Conservation (phyloP, 1,140 invertebrate genomes). For the Polypedilum pembai region DNA sequence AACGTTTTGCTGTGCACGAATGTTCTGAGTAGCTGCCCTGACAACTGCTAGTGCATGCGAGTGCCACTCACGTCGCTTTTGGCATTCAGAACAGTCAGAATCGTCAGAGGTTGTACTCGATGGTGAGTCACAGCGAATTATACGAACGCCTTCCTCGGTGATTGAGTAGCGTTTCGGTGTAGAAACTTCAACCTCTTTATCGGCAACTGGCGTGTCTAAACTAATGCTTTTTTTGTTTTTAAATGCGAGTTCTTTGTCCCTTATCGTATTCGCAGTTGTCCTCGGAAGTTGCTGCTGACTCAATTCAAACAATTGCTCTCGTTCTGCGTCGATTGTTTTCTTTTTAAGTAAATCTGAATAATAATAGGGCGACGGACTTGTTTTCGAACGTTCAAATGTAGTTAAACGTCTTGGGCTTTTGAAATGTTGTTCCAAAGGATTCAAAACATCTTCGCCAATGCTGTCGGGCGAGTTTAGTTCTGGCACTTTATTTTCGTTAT, state of each 20-base stretch:
- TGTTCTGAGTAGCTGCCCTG: conserved; percentile 31
- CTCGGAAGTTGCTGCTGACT: conserved; percentile 35
- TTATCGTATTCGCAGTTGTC: conserved; percentile 36
- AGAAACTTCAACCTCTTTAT: conserved; percentile 33
- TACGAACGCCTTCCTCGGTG: conserved; percentile 55
- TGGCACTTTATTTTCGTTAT: conserved; percentile 34
- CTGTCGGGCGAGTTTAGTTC: conserved; percentile 48
- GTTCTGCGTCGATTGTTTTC: conserved; percentile 39
- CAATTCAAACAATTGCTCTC: conserved; percentile 39
- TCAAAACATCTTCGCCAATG: conserved; percentile 45
- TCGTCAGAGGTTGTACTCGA: conserved; percentile 43
- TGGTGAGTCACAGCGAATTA: conserved; percentile 42
- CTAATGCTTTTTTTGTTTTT: conserved; percentile 54
- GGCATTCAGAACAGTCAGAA: conserved; percentile 42
- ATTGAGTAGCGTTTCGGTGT: conserved; percentile 56
- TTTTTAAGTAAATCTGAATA: conserved; percentile 65
- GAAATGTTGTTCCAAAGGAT: conserved; percentile 36
- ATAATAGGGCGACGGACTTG: conserved; percentile 70
- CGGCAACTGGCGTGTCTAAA: conserved; percentile 56
- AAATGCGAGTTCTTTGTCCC: conserved; percentile 32
- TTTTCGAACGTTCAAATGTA: conserved; percentile 42
- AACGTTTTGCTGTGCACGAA: background rate
- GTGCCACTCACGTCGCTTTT: conserved; percentile 43
- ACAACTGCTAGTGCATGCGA: conserved; percentile 40
- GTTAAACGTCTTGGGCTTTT: conserved; percentile 39